Evolutionary conservation across 2,113 vertebrate genomes (phyloP).

Genomic region (Climacteris rufus): DNA sequence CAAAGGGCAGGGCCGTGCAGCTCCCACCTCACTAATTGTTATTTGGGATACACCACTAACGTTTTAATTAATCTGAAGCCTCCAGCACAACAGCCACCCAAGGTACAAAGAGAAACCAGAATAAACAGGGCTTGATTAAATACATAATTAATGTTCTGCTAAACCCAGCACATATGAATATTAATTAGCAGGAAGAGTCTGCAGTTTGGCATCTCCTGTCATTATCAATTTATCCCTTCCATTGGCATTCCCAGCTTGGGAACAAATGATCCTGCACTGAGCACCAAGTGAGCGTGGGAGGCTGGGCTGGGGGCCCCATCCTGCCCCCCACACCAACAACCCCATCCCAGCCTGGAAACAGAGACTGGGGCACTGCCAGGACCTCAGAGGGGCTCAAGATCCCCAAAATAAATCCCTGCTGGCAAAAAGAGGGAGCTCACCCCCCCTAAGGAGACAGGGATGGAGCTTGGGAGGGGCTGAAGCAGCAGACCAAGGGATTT

Average conservation of each 20-base stretch:
- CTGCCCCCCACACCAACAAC: background rate
- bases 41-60: conserved; percentile 64
- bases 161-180: conserved; percentile 56
- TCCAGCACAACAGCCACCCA: conserved; percentile 55
- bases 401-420: background rate
- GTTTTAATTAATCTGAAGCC: conserved; percentile 67
- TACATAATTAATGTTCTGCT: conserved; percentile 70
- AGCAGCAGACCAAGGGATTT: rapidly evolving
- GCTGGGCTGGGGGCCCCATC: background rate
- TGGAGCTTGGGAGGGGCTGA: background rate
- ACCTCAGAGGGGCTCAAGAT: background rate
- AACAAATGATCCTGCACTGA: background rate
- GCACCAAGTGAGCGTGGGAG: background rate
- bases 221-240: conserved; percentile 53
- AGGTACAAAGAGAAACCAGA: conserved; percentile 55
- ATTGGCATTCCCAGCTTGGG: background rate
- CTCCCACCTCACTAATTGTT: conserved; percentile 57
- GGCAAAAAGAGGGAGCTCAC: background rate
- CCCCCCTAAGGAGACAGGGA: background rate
- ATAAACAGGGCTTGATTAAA: conserved; percentile 71
- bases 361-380: background rate
- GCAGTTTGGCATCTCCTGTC: conserved; percentile 23
- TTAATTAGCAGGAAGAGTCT: conserved; percentile 30
- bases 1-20: background rate
- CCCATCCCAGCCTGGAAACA: background rate